Base-by-base conservation (phyloP, 1,140 invertebrate species). In the Pogonomyrmex californicus region DNA sequence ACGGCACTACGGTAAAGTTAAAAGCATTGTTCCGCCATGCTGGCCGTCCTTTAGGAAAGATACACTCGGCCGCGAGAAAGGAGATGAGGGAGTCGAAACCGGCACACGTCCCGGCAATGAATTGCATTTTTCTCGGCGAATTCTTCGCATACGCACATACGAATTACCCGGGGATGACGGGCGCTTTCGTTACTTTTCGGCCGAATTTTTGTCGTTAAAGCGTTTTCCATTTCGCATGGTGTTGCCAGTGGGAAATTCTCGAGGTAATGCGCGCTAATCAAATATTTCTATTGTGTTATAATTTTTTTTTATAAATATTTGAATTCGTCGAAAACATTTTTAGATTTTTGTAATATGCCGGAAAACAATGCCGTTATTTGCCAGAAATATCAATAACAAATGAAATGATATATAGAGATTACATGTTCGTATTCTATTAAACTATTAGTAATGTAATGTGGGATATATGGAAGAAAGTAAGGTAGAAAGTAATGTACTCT, bases 21-120 rank as follows among this genome's bases (percentile, higher is more conserved):
- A 85, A 89, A 85, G 66, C 79, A 85, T 88, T 89, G 73, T 89
- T 79, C 71, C 70, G 38, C 33, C 33, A 41, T 65, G 44, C 54
- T 75, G 68, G 66, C 33, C 58, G 54, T 58, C 41, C 51, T 87
- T 85, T 70, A 60, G 58, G 30, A 87, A 83, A 89, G 70, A 85
- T 85, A 87, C 54, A 86, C 68, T 82, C 70, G 23, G 23, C 49
- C 12, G 63, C 36, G n/a, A 65, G 38, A 75, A 12, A 85, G 68
- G 23, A 41, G 38, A 44, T 30, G 65, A 73, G 54, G 58, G 44
- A 23, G 49, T 44, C 58, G 23, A 87, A 86, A 63, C 33, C 76
- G 54, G 10, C 30, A 58, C 33, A 81, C 47, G 66, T 71, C 17
- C 12, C 41, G 7, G 54, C 68, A 81, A 86, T 78, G 73, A 85